These are phyloP conservation scores for Eretmocerus hayati DNA, from an alignment of 2,888 invertebrate species.

Conservation along the genomic window DNA sequence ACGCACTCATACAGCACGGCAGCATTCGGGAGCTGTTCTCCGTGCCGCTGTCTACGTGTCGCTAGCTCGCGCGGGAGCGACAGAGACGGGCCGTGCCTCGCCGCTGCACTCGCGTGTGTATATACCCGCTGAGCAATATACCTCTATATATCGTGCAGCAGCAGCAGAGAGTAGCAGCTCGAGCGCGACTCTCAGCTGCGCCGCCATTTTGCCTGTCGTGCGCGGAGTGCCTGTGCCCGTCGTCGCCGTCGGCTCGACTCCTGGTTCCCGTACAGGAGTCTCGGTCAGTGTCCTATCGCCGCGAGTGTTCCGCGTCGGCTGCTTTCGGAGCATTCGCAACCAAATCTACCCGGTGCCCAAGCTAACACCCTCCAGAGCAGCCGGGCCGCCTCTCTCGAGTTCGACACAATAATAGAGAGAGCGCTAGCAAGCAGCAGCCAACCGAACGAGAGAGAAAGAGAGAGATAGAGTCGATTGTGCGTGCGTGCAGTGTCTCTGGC, in stretches of 20 bases:
- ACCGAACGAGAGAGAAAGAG: background rate
- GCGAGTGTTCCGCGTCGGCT: too few species aligned
- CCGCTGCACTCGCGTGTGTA: background rate
- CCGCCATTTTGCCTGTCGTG: conserved; percentile 21
- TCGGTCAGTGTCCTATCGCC: too few species aligned
- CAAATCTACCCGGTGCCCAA: background rate
- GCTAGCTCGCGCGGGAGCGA: background rate
- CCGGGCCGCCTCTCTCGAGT: background rate
- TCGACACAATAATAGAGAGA: background rate
- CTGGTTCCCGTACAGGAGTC: background rate
- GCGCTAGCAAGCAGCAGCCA: background rate
- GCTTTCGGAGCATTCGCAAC: background rate
- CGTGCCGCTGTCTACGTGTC: too few species aligned
- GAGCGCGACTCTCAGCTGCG: conserved; percentile 1
- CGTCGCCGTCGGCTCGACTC: background rate
- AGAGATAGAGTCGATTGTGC: background rate
- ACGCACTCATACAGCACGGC: too few species aligned
- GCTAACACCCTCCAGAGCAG: too few species aligned
- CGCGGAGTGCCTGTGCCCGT: conserved; percentile 15
- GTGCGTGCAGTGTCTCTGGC: background rate
- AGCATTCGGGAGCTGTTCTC: too few species aligned
- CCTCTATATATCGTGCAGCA: background rate
- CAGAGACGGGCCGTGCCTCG: background rate
- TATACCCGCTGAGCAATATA: background rate
- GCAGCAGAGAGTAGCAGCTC: background rate